Conservation (phyloP, 2,113 vertebrate species). For the Cochlearius cochlearius region DNA sequence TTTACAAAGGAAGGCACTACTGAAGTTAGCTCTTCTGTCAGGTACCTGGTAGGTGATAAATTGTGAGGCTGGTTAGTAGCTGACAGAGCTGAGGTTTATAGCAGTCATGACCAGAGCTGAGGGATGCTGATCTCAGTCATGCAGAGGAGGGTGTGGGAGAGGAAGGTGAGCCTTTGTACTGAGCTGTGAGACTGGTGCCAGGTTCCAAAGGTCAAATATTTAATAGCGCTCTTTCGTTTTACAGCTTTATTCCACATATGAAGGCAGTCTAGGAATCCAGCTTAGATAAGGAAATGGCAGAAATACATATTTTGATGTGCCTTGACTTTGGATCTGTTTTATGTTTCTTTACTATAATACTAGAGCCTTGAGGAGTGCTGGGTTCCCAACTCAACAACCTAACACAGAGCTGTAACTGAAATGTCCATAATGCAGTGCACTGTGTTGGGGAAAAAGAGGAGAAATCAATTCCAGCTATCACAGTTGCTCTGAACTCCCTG, state of each 20-base stretch:
- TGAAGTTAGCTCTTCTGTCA: background rate
- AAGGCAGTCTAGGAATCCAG: background rate
- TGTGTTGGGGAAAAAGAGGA: background rate
- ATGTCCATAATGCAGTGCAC: background rate
- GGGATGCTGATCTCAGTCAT: background rate
- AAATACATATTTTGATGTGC: background rate
- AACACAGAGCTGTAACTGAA: background rate
- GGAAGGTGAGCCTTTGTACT: background rate
- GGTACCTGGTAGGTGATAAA: background rate
- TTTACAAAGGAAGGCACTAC: background rate
- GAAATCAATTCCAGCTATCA: background rate
- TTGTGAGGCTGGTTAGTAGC: background rate
- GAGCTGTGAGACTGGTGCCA: background rate
- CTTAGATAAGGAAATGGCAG: background rate
- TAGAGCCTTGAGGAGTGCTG: rapidly evolving
- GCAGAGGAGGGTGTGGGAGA: background rate
- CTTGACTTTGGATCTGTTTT: background rate
- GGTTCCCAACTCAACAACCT: background rate
- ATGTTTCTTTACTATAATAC: background rate
- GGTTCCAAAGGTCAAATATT: background rate
- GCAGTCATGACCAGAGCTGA: background rate
- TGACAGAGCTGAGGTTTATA: background rate
- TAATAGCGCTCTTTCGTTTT: background rate
- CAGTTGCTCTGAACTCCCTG: background rate
- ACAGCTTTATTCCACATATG: background rate